phyloP scores from a whole-genome alignment of 2,888 invertebrate species.

The Pherbina coryleti region DNA sequence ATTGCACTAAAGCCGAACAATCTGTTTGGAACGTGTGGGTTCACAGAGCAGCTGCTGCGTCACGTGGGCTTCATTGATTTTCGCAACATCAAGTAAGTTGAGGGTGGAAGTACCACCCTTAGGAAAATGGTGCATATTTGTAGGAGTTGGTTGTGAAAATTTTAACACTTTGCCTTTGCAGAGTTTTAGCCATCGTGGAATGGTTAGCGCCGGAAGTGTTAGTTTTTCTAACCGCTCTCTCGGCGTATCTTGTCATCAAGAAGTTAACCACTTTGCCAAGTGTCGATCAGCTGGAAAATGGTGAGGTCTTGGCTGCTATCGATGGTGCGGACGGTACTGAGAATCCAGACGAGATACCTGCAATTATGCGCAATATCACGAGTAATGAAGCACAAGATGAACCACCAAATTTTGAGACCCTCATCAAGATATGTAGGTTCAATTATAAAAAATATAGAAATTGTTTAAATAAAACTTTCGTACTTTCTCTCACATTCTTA shows the following conservation, averaged over 20 bases:
- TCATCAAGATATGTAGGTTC: conserved; percentile 64
- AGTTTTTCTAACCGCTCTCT: conserved; percentile 72
- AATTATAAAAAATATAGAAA: not conserved
- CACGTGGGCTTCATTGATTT: conserved; percentile 72
- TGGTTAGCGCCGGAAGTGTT: conserved; percentile 84
- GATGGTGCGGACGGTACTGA: conserved; percentile 19
- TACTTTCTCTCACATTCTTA: conserved; percentile 12
- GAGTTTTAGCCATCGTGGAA: conserved; percentile 76
- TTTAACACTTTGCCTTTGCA: conserved; percentile 69
- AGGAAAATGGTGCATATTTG: conserved; percentile 3
- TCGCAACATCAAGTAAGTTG: conserved; percentile 63
- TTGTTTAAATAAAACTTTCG: not conserved
- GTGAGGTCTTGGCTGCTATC: conserved; percentile 21
- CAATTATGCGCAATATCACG: conserved; percentile 1
- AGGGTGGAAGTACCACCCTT: not conserved
- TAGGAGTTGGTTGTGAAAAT: not conserved
- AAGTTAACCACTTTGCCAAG: conserved; percentile 52
- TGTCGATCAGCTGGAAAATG: conserved; percentile 57
- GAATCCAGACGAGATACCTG: conserved; percentile 4
- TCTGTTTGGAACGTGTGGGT: conserved; percentile 61
- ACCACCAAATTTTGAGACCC: conserved; percentile 60
- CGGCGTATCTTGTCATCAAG: conserved; percentile 71
- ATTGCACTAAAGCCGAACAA: conserved; percentile 63
- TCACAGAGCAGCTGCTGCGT: conserved; percentile 71
- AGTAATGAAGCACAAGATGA: conserved; percentile 47